Evolutionary conservation across 2,888 invertebrate species (phyloP).

Genomic region (Endomychus coccineus): DNA sequence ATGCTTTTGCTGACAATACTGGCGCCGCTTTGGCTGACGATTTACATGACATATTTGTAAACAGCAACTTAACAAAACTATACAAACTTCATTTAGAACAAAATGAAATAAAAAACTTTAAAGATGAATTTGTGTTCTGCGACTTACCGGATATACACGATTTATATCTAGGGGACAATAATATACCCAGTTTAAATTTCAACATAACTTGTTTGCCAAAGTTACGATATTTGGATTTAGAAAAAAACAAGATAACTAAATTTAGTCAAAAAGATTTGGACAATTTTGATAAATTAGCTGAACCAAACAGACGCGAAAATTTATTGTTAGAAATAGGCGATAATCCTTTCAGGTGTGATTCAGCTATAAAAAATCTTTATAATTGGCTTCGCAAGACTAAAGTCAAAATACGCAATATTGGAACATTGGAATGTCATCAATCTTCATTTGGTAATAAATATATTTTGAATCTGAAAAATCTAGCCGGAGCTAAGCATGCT

Average conservation of each 20-base stretch:
- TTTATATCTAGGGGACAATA: slow-evolving; percentile 62
- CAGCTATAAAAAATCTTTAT: slow-evolving; percentile 53
- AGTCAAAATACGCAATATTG: slow-evolving; percentile 52
- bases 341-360: slow-evolving; percentile 66
- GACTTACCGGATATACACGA: slow-evolving; percentile 59
- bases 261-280: slow-evolving; percentile 52
- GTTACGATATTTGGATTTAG: slow-evolving; percentile 60
- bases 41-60: slow-evolving; percentile 63
- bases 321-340: slow-evolving; percentile 54
- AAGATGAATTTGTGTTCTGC: slow-evolving; percentile 61
- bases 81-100: slow-evolving; percentile 68
- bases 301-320: slow-evolving; percentile 40
- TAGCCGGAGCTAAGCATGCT: slow-evolving; percentile 34
- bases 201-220: slow-evolving; percentile 59
- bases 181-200: slow-evolving; percentile 55
- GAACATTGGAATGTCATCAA: slow-evolving; percentile 48
- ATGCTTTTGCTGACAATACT: slow-evolving; percentile 63
- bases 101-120: slow-evolving; percentile 63
- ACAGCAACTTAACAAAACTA: slow-evolving; percentile 57
- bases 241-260: slow-evolving; percentile 56
- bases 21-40: slow-evolving; percentile 55
- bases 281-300: slow-evolving; percentile 50
- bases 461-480: slow-evolving; percentile 34
- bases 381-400: slow-evolving; percentile 57
- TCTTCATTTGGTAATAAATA: slow-evolving; percentile 30